phyloP scores from a whole-genome alignment of 2,888 invertebrate species.

The Habroteleia sp. region DNA sequence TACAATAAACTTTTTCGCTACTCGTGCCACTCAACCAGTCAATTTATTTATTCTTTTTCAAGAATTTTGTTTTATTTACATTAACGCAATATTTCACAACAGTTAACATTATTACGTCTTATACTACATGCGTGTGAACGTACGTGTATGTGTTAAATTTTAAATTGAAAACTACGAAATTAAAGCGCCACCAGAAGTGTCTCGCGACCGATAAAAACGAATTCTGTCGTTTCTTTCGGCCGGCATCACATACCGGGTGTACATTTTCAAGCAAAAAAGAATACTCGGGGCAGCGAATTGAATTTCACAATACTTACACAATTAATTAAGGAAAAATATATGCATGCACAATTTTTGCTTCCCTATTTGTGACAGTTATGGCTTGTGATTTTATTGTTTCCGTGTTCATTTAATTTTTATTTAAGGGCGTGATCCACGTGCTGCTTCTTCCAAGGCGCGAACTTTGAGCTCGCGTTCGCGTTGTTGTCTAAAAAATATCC shows the following conservation, averaged over 20 bases:
- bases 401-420: conserved; percentile 68
- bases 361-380: conserved; percentile 69
- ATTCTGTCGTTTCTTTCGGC: conserved; percentile 6
- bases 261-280: neutral
- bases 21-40: conserved; percentile 17
- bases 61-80: conserved; percentile 53
- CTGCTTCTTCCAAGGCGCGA: conserved; percentile 92
- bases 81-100: conserved; percentile 53
- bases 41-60: conserved; percentile 8
- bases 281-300: neutral
- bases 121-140: conserved; percentile 6
- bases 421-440: conserved; percentile 86
- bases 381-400: conserved; percentile 48
- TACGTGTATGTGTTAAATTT: conserved; percentile 13
- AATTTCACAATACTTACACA: conserved; percentile 10
- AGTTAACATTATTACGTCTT: conserved; percentile 36
- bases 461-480: conserved; percentile 93
- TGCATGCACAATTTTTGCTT: conserved; percentile 64
- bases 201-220: conserved; percentile 1
- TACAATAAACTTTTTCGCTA: conserved; percentile 9
- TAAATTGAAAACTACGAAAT: conserved; percentile 16
- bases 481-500: conserved; percentile 86
- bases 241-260: neutral
- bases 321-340: conserved; percentile 49
- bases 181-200: conserved; percentile 18